phyloP scores from a whole-genome alignment of 2,113 vertebrate species.

The Plecotus auritus region DNA sequence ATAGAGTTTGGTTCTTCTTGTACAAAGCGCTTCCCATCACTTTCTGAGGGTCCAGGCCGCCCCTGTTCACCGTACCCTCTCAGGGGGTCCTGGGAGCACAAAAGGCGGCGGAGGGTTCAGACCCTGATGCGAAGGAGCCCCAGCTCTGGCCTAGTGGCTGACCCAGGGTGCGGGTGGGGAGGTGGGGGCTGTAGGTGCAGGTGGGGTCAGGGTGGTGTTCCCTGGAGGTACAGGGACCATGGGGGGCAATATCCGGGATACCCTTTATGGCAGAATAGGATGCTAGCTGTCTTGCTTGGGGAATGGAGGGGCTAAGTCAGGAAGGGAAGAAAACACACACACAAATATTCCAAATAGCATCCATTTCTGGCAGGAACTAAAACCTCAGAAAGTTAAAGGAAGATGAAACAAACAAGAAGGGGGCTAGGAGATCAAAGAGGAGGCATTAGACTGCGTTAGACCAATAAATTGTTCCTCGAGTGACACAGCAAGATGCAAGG shows the following conservation, averaged over 20 bases:
- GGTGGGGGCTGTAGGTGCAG: neutral
- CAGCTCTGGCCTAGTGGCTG: neutral
- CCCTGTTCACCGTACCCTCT: slow-evolving; percentile 70
- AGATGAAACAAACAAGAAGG: slow-evolving; percentile 67
- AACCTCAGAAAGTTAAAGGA: slow-evolving; percentile 67
- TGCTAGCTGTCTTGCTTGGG: neutral
- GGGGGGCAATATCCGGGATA: neutral
- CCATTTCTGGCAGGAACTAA: slow-evolving; percentile 64
- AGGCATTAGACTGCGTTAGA: slow-evolving; percentile 76
- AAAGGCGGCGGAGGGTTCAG: neutral
- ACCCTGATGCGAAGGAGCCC: neutral
- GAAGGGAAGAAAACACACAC: neutral
- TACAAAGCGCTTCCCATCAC: slow-evolving; percentile 83
- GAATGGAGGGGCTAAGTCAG: neutral
- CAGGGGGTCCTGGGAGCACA: slow-evolving; percentile 55
- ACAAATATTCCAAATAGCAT: slow-evolving; percentile 37
- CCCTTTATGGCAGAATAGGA: neutral
- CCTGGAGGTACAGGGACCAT: neutral
- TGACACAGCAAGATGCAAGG: slow-evolving; percentile 74
- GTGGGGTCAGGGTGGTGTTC: slow-evolving; percentile 6
- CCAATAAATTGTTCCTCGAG: slow-evolving; percentile 78
- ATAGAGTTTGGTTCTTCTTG: slow-evolving; percentile 81
- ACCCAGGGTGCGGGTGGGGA: neutral
- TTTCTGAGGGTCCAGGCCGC: slow-evolving; percentile 69
- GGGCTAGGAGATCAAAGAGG: slow-evolving; percentile 79